A percentile compares a stretch with the other conserved stretches of the same genome.
Conservation (phyloP, 64 coral and sea anemone species). For the Astreopora myriophthalma region DNA sequence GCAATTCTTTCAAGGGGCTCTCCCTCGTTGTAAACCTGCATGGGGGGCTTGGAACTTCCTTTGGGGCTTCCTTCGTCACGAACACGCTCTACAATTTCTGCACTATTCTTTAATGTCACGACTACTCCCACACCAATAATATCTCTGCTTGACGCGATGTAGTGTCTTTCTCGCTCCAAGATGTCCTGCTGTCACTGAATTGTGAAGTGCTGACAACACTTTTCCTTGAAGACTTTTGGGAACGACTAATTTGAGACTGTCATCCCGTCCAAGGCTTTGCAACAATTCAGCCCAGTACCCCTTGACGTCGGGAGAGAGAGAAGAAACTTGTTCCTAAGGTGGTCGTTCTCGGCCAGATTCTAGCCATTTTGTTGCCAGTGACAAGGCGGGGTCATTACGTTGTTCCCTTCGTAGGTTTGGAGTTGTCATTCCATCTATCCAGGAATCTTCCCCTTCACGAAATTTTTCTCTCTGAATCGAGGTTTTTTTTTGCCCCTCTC, state of each 20-base stretch:
- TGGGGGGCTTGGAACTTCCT: not conserved
- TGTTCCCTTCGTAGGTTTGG: not conserved
- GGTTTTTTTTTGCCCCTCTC: not conserved
- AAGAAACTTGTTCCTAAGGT: not conserved
- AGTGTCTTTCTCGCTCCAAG: slow-evolving; percentile 53
- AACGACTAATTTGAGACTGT: not conserved
- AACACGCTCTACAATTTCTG: not conserved
- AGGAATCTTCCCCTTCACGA: not conserved
- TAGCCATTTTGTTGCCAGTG: not conserved
- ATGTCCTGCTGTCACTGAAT: slow-evolving; percentile 37
- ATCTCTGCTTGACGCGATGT: not conserved
- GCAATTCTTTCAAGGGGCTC: slow-evolving; percentile 7
- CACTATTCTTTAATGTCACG: slow-evolving; percentile 34
- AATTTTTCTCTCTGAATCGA: not conserved
- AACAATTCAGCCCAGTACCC: not conserved
- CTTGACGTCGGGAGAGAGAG: not conserved
- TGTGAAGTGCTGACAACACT: slow-evolving; percentile 18
- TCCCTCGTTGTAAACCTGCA: not conserved
- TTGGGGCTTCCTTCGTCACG: not conserved
- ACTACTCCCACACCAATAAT: slow-evolving; percentile 13
- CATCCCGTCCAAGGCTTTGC: not conserved
- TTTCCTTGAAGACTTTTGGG: not conserved
- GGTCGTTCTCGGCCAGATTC: not conserved
- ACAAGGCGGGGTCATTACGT: not conserved
- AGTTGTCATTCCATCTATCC: not conserved